Base-by-base conservation (phyloP, 2,888 invertebrate species). In the Heteropelma amictum region DNA sequence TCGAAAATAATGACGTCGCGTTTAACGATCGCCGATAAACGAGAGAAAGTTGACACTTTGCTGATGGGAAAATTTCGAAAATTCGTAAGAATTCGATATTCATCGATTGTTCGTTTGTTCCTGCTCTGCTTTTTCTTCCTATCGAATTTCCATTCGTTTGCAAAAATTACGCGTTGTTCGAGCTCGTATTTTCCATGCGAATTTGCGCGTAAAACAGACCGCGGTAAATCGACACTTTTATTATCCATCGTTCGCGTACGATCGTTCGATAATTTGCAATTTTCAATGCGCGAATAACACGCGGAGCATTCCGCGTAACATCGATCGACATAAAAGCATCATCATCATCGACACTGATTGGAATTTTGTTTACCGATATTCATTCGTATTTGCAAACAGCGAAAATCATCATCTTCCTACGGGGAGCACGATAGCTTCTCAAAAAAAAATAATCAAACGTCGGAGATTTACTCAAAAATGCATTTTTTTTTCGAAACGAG, bases 171-270 rank as follows among this genome's bases (percentile, higher is more conserved):
- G 28, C 28, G 30, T 12, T 14, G 23, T 40, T n/a, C 19, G 19
- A n/a, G 26, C 38, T 42, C 19, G 21, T 26, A 19, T 8, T 51
- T 51, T 21, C 38, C 49, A 12, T 26, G 53, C 33, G 30, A 45
- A 47, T 21, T 5, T n/a, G 6, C 45, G 21, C 23, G 19, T 60
- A 14, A 45, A 45, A 61, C 23, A 61, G 60, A 72, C 67, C 47
- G n/a, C n/a, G 28, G 45, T 30, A 56, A 72, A 72, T 47, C 40
- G 72, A 72, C 67, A 61, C 67, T 72, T 67, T 67, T 58, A 49
- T 56, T 54, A 23, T 40, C 14, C 38, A 58, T 49, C 49, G 30
- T 58, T 45, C 30, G 49, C 30, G 17, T 35, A 54, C 56, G 6
- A 38, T 8, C 45, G 26, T 49, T 47, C 40, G 33, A 68, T 67